Percentiles rank a stretch among this genome's conserved stretches.
Conservation (phyloP, 2,113 vertebrate genomes). For the Pangasianodon hypophthalmus region DNA sequence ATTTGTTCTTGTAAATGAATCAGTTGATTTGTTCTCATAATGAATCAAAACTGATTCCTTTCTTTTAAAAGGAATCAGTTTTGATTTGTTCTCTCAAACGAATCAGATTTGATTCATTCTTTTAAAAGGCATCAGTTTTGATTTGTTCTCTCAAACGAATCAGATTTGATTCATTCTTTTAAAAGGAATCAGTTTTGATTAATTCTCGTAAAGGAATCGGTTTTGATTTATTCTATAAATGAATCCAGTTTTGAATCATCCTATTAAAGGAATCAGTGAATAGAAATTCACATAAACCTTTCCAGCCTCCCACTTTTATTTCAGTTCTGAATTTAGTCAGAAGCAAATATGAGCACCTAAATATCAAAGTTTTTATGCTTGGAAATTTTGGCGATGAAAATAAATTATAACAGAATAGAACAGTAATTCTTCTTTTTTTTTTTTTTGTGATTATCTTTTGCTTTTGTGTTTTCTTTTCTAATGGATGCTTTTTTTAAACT, state of each 20-base stretch:
- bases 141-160: not conserved
- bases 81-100: not conserved
- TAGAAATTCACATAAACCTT: not conserved
- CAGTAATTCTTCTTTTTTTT: not conserved
- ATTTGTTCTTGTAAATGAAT: too few relatives aligned
- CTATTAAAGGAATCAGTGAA: not conserved
- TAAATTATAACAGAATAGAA: too few relatives aligned
- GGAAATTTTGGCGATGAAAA: not conserved
- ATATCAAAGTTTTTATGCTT: too few relatives aligned
- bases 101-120: not conserved
- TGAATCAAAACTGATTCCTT: too few relatives aligned
- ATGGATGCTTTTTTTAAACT: not conserved
- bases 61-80: not conserved
- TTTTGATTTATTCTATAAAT: too few relatives aligned
- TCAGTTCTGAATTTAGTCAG: not conserved
- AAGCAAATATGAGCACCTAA: too few relatives aligned
- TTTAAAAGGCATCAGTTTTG: not conserved
- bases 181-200: not conserved
- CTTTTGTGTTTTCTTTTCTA: not conserved
- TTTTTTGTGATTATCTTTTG: not conserved
- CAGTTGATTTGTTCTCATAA: too few relatives aligned
- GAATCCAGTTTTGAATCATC: too few relatives aligned
- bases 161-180: not conserved
- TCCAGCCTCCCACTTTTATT: not conserved
- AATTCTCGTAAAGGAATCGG: too few relatives aligned